Evolutionary conservation across 2,888 invertebrate genomes (phyloP).

Genomic region (Galeruca laticollis): DNA sequence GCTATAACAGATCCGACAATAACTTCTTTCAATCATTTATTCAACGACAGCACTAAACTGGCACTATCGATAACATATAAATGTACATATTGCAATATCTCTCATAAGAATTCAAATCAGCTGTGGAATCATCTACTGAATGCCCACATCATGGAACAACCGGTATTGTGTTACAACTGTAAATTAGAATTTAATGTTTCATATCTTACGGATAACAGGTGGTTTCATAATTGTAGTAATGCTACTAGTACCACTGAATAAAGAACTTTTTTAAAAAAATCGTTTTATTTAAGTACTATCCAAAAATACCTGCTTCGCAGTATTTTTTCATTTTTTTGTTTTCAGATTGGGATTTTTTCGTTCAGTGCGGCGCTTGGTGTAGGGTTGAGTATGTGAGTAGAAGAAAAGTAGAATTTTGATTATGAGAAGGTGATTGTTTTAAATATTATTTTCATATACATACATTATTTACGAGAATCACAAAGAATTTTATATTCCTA

Average conservation of each 20-base stretch:
- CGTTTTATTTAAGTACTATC: too few relatives aligned
- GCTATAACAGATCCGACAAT: conserved; percentile 31
- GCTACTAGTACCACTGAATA: not conserved
- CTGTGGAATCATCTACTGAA: conserved; percentile 35
- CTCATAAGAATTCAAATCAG: conserved; percentile 15
- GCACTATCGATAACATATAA: conserved; percentile 31
- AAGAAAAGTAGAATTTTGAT: too few relatives aligned
- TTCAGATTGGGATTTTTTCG: too few relatives aligned
- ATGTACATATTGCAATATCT: conserved; percentile 36
- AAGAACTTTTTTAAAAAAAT: not conserved
- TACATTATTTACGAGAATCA: too few relatives aligned
- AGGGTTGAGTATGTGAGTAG: too few relatives aligned
- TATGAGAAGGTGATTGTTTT: too few relatives aligned
- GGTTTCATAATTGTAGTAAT: conserved; percentile 36
- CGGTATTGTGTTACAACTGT: conserved; percentile 44
- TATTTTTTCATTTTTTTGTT: too few relatives aligned
- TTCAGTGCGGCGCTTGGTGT: too few relatives aligned
- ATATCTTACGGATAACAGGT: conserved; percentile 35
- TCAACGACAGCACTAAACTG: conserved; percentile 4
- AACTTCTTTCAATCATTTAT: conserved; percentile 32
- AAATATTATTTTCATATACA: too few relatives aligned
- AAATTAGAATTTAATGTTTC: conserved; percentile 33
- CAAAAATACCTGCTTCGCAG: too few relatives aligned
- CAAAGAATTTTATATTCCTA: too few relatives aligned
- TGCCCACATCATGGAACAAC: conserved; percentile 41